phyloP scores from a whole-genome alignment of 1,140 invertebrate genomes.

The Dreissena polymorpha region DNA sequence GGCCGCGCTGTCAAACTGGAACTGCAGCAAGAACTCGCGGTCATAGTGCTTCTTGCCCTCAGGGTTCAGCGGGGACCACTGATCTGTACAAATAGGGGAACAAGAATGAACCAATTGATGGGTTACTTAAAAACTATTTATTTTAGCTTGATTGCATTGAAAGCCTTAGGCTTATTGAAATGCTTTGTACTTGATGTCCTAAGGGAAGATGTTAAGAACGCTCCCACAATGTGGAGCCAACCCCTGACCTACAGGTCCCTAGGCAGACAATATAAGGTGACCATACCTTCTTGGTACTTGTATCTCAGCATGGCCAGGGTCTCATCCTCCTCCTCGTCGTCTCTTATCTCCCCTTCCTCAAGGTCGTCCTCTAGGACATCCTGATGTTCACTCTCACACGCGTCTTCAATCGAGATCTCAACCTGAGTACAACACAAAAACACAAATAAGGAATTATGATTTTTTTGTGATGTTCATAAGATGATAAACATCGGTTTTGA shows the following conservation, averaged over 20 bases:
- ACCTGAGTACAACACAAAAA: constrained; percentile 24
- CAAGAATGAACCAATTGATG: too few species aligned
- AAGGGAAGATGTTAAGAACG: too few species aligned
- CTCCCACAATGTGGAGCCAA: too few species aligned
- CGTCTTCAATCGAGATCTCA: constrained; percentile 61
- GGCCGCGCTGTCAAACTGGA: constrained; percentile 87
- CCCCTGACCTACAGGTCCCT: too few species aligned
- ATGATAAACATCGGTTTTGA: too few species aligned
- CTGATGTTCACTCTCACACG: constrained; percentile 3
- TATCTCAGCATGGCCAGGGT: constrained; percentile 59
- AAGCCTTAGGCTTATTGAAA: too few species aligned
- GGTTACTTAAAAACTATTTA: too few species aligned
- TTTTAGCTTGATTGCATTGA: too few species aligned
- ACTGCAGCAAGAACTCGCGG: constrained; percentile 87
- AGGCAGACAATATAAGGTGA: too few species aligned
- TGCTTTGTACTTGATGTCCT: too few species aligned
- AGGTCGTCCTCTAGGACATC: constrained; percentile 13
- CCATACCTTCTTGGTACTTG: constrained; percentile 72
- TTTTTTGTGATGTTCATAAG: too few species aligned
- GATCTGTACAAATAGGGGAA: constrained; percentile 82
- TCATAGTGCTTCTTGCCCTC: constrained; percentile 89
- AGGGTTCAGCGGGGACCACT: constrained; percentile 92
- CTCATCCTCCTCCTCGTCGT: constrained; percentile 45
- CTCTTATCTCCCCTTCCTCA: constrained; percentile 45
- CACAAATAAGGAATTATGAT: too few species aligned